These are phyloP conservation scores for Zootoca vivipara DNA, from an alignment of 2,113 vertebrate genomes.

Conservation along the genomic window DNA sequence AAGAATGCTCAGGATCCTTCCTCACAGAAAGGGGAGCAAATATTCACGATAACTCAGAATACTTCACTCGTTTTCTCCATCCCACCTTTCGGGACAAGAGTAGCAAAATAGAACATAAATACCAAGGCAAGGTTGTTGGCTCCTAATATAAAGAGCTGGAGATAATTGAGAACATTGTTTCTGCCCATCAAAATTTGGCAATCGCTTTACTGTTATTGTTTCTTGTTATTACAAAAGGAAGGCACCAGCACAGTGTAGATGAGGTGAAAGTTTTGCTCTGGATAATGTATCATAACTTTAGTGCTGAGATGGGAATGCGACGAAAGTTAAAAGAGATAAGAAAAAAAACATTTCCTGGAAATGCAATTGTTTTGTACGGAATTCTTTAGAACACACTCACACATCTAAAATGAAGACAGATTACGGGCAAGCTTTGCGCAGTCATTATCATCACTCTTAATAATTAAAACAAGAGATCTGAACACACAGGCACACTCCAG, in stretches of 20 bases:
- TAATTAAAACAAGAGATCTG: neutral
- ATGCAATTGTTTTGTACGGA: neutral
- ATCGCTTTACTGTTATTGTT: constrained; percentile 3
- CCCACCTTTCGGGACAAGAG: constrained; percentile 56
- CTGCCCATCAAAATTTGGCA: constrained; percentile 22
- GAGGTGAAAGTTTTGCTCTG: constrained; percentile 26
- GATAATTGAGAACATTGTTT: neutral
- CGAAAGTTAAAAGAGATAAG: constrained; percentile 1
- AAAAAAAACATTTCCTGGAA: constrained; percentile 11
- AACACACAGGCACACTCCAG: neutral
- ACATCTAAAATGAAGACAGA: constrained; percentile 1
- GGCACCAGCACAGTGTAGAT: rapidly evolving
- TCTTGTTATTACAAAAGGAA: constrained; percentile 39
- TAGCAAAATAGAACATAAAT: neutral
- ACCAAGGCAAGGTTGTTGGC: constrained; percentile 3
- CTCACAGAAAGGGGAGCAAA: neutral
- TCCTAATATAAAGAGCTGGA: rapidly evolving
- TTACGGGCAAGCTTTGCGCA: constrained; percentile 8
- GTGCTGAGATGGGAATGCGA: constrained; percentile 22
- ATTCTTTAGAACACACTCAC: constrained; percentile 27
- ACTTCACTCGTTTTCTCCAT: constrained; percentile 39
- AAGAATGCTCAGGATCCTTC: no score
- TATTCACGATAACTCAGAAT: neutral
- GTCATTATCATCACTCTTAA: constrained; percentile 27
- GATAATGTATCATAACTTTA: constrained; percentile 17